Evolutionary conservation across 23 tunicate species (phyloP).

Genomic region (Ascidia mentula): DNA sequence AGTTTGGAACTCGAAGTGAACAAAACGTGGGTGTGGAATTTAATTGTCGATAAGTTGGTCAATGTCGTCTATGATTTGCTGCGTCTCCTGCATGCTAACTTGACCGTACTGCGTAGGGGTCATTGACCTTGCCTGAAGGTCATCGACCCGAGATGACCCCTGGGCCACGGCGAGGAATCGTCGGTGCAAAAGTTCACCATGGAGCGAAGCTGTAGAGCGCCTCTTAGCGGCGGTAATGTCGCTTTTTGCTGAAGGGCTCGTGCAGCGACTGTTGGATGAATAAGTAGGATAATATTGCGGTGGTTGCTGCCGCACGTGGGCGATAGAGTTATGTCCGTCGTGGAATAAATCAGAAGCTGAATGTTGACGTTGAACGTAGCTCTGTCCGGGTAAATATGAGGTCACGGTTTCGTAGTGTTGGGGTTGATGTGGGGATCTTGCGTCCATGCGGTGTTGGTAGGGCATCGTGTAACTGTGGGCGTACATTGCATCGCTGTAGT

Average conservation of each 20-base stretch:
- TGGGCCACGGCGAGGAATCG: slow-evolving; percentile 39
- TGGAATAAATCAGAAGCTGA: slow-evolving; percentile 54
- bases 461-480: background rate
- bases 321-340: slow-evolving; percentile 25
- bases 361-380: background rate
- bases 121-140: slow-evolving; percentile 6
- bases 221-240: slow-evolving; percentile 17
- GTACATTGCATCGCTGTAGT: background rate
- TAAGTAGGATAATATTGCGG: background rate
- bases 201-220: slow-evolving; percentile 37
- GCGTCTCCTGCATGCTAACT: slow-evolving; percentile 75
- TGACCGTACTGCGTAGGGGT: slow-evolving; percentile 33
- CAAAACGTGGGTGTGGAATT: background rate
- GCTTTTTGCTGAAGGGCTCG: background rate
- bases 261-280: background rate
- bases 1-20: background rate
- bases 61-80: slow-evolving; percentile 72
- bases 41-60: slow-evolving; percentile 47
- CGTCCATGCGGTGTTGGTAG: background rate
- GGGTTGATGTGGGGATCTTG: background rate
- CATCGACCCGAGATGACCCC: slow-evolving; percentile 23
- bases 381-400: background rate
- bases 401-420: background rate
- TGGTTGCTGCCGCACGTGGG: background rate
- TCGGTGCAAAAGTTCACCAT: slow-evolving; percentile 33